These are phyloP conservation scores for Crossaster papposus DNA, from an alignment of 53 echinoderm and acorn worm genomes.

Conservation along the genomic window DNA sequence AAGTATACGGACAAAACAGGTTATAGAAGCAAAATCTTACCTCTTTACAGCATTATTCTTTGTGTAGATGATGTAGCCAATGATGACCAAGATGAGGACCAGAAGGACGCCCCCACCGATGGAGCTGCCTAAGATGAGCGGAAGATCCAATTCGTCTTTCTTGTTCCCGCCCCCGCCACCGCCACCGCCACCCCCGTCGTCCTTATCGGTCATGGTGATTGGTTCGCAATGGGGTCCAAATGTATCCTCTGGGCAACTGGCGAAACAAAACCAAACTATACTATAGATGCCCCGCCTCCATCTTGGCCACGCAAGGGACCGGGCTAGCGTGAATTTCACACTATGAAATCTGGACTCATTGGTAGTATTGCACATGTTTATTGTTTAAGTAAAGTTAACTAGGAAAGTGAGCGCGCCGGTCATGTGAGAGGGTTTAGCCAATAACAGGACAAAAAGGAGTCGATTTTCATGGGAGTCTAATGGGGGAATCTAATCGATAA, in stretches of 20 bases:
- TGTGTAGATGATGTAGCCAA: neutral
- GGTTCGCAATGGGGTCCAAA: conserved; percentile 25
- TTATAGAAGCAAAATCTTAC: neutral
- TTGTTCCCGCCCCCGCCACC: neutral
- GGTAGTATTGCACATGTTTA: too few species aligned
- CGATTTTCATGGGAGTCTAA: too few species aligned
- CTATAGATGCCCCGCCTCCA: too few species aligned
- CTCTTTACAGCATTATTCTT: neutral
- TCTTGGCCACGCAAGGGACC: too few species aligned
- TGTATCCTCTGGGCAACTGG: neutral
- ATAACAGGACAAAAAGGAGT: too few species aligned
- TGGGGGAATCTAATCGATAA: too few species aligned
- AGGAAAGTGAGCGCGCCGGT: too few species aligned
- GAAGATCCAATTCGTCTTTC: neutral
- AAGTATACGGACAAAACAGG: neutral
- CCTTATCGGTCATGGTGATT: neutral
- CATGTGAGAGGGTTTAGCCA: too few species aligned
- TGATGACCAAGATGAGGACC: neutral
- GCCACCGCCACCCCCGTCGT: neutral
- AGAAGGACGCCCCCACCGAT: conserved; percentile 32
- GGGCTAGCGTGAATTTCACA: too few species aligned
- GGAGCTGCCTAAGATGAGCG: conserved; percentile 44
- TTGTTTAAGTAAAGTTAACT: too few species aligned
- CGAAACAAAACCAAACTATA: too few species aligned
- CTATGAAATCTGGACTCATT: too few species aligned